Percentiles rank a stretch among this genome's conserved stretches.
phyloP scores from a whole-genome alignment of 2,888 invertebrate genomes.

The Sussaba pulchella region DNA sequence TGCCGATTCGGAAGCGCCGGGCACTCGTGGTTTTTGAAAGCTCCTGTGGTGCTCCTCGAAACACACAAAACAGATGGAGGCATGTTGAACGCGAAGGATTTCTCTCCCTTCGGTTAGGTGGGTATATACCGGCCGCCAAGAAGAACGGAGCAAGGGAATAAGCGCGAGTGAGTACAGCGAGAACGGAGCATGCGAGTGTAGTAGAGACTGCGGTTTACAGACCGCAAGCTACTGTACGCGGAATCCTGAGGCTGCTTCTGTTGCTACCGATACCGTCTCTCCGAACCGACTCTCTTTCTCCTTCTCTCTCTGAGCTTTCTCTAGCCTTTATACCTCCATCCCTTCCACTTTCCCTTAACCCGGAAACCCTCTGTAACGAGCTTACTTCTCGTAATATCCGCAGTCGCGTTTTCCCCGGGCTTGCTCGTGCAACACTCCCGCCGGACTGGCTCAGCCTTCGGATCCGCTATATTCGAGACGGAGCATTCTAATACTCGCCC shows the following conservation, averaged over 20 bases:
- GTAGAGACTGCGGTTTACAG: constrained; percentile 81
- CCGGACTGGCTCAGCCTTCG: constrained; percentile 12
- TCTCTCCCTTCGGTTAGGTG: constrained; percentile 14
- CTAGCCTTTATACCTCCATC: constrained; percentile 12
- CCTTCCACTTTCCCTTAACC: constrained; percentile 33
- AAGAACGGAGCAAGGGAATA: constrained; percentile 42
- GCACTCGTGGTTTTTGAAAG: constrained; percentile 81
- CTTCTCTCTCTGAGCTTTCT: constrained; percentile 1
- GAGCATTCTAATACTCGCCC: constrained; percentile 51
- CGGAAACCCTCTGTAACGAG: constrained; percentile 81
- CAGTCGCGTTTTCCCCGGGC: constrained; percentile 45
- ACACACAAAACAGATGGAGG: constrained; percentile 76
- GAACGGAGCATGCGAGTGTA: constrained; percentile 74
- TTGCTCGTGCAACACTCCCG: constrained; percentile 28
- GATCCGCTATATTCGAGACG: constrained; percentile 36
- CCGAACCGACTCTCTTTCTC: constrained; percentile 23
- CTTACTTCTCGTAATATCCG: constrained; percentile 82
- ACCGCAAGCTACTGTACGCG: constrained; percentile 81
- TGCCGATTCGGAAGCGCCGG: constrained; percentile 54
- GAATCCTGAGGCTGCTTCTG: constrained; percentile 64
- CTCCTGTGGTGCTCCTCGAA: constrained; percentile 63
- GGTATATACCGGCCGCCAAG: not conserved
- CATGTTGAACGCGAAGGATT: constrained; percentile 58
- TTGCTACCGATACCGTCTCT: constrained; percentile 68
- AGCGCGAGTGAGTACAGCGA: constrained; percentile 46